Evolutionary conservation across 2,888 invertebrate species (phyloP).

Genomic region (Odontocolon sp.): DNA sequence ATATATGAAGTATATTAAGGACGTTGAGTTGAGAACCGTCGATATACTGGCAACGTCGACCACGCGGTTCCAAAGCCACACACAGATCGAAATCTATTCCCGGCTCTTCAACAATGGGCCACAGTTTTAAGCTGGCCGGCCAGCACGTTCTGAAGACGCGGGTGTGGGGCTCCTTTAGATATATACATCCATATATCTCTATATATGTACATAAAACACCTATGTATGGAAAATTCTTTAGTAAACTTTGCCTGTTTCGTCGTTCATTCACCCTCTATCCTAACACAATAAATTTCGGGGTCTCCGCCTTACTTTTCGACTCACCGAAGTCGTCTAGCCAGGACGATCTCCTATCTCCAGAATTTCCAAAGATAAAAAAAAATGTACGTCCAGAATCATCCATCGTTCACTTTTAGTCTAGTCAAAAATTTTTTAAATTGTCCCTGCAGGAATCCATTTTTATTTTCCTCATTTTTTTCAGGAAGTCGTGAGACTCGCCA

Average conservation of each 20-base stretch:
- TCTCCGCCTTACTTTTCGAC: neutral
- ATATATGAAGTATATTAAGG: too few relatives aligned
- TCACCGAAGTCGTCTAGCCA: too few relatives aligned
- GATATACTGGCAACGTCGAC: conserved; percentile 44
- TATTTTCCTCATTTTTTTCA: neutral
- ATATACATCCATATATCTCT: too few relatives aligned
- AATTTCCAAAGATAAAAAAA: too few relatives aligned
- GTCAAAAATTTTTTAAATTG: neutral
- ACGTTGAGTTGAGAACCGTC: conserved; percentile 60
- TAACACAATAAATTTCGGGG: conserved; percentile 28
- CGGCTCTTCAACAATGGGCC: conserved; percentile 74
- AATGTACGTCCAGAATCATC: too few relatives aligned
- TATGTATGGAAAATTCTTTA: neutral
- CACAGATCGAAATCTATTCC: conserved; percentile 76
- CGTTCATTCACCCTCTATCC: conserved; percentile 33
- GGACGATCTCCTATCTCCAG: too few relatives aligned
- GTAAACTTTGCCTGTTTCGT: conserved; percentile 1
- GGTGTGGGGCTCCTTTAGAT: too few relatives aligned
- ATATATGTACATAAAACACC: neutral
- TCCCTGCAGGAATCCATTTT: neutral
- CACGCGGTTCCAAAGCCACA: conserved; percentile 54
- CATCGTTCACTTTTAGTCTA: too few relatives aligned
- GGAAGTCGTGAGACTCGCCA: neutral
- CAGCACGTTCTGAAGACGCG: neutral
- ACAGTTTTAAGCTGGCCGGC: conserved; percentile 72